Evolutionary conservation across 1,140 invertebrate genomes (phyloP).

Genomic region (Aphis craccivora): DNA sequence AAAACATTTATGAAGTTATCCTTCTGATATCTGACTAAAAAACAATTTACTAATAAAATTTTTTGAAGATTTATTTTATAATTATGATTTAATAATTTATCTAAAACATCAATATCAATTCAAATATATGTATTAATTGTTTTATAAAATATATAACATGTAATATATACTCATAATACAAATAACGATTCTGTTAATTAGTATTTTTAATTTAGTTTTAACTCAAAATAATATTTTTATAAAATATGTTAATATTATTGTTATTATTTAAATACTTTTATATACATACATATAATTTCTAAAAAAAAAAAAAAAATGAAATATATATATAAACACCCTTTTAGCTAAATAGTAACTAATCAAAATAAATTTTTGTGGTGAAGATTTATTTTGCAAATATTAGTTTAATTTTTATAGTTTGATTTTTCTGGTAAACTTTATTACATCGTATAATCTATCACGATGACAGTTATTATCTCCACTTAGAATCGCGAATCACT

Average conservation of each 20-base stretch:
- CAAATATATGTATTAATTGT: background rate
- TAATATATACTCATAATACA: background rate
- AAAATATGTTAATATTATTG: too few relatives aligned
- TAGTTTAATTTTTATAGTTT: background rate
- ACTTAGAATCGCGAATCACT: background rate
- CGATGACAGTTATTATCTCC: background rate
- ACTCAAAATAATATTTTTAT: too few relatives aligned
- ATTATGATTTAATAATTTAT: background rate
- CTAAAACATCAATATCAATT: background rate
- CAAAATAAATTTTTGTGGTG: background rate
- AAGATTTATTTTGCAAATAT: background rate
- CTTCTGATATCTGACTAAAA: background rate
- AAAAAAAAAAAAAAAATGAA: background rate
- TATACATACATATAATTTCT: background rate
- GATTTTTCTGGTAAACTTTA: background rate
- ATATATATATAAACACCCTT: too few relatives aligned
- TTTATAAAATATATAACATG: background rate
- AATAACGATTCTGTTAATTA: too few relatives aligned
- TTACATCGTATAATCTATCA: background rate
- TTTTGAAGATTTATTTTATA: too few relatives aligned
- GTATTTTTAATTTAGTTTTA: too few relatives aligned
- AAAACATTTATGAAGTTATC: background rate
- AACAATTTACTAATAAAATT: background rate
- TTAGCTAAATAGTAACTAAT: too few relatives aligned
- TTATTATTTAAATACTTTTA: too few relatives aligned